phyloP scores from a whole-genome alignment of 2,888 invertebrate species.

The Pheosia tremula region DNA sequence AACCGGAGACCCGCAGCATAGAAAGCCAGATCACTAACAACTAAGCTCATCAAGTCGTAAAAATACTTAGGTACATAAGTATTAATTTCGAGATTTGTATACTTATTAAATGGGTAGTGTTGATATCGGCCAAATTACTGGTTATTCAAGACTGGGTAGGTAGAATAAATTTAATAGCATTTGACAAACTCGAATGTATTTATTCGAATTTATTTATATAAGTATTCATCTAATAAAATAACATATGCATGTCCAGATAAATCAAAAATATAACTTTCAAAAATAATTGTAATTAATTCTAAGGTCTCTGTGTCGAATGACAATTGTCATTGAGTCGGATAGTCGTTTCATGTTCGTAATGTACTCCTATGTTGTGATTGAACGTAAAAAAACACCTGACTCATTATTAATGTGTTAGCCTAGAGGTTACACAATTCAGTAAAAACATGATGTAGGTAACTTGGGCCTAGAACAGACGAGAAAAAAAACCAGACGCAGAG shows the following conservation, averaged over 20 bases:
- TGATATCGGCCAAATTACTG: not conserved
- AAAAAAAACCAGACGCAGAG: no score
- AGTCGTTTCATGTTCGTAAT: not conserved
- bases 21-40: no score
- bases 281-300: slow-evolving; percentile 34
- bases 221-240: not conserved
- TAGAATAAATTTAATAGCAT: no score
- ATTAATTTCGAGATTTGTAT: not conserved
- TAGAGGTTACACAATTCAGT: not conserved
- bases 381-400: slow-evolving; percentile 1
- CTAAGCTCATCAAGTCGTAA: no score
- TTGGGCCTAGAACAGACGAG: no score
- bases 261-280: slow-evolving; percentile 24
- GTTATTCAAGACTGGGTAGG: slow-evolving; percentile 5
- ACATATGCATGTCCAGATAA: slow-evolving; percentile 12
- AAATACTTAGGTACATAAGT: no score
- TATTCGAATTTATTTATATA: not conserved
- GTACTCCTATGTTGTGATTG: not conserved
- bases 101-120: not conserved
- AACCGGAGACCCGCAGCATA: no score
- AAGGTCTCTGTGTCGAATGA: slow-evolving; percentile 43
- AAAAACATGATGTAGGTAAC: not conserved
- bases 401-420: not conserved
- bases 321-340: slow-evolving; percentile 33
- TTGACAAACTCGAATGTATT: no score